Percentiles rank a stretch among this genome's conserved stretches.
Conservation (phyloP, 2,797 vertebrate genomes). For the Alauda arvensis region DNA sequence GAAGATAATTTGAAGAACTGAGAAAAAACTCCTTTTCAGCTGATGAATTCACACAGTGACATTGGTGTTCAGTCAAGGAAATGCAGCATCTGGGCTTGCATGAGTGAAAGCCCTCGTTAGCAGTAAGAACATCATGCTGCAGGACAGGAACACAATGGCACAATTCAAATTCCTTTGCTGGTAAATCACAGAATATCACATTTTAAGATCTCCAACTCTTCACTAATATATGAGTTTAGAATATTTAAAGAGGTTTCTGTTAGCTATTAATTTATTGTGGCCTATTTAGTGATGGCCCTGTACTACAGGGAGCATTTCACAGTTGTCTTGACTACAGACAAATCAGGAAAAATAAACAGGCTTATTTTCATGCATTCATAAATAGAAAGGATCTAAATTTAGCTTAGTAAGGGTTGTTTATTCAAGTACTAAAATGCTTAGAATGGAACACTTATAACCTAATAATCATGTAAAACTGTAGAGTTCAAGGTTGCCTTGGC, state of each 20-base stretch:
- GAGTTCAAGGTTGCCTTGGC: background rate
- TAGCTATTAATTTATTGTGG: conserved; percentile 3
- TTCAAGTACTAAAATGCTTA: background rate
- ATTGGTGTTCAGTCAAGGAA: background rate
- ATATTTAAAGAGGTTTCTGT: conserved; percentile 8
- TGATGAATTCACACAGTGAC: background rate
- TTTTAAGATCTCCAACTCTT: background rate
- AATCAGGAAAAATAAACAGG: conserved; percentile 2
- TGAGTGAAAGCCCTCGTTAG: background rate
- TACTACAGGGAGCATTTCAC: background rate
- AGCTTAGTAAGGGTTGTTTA: background rate
- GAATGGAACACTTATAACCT: background rate
- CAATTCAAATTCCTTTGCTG: conserved; percentile 1
- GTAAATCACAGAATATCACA: background rate
- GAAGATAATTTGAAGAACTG: background rate
- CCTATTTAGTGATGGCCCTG: background rate
- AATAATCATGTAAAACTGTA: background rate
- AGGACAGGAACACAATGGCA: background rate
- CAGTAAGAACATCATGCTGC: background rate
- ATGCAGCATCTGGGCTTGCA: background rate
- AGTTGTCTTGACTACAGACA: conserved; percentile 37
- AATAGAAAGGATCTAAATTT: conserved; percentile 24
- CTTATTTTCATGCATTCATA: background rate
- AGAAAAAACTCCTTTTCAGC: background rate
- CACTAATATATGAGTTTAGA: background rate